These are phyloP conservation scores for Zoanthus sansibaricus DNA, from an alignment of 92 coral and sea anemone genomes.

Conservation along the genomic window DNA sequence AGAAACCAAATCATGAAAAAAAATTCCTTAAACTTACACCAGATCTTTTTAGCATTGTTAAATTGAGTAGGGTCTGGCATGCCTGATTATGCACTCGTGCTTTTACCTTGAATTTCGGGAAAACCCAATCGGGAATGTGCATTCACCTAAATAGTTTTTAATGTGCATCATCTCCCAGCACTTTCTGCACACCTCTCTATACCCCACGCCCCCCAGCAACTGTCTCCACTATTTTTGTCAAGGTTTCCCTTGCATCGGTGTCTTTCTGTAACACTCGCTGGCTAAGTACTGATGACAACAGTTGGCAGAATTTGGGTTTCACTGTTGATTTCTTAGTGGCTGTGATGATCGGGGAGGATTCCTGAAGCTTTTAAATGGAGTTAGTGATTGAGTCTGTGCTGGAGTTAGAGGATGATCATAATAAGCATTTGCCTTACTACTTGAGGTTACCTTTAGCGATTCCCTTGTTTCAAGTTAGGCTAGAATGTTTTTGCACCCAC, in stretches of 20 bases:
- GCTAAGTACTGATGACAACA: conserved; percentile 15
- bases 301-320: neutral
- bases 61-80: conserved; percentile 4
- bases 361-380: conserved; percentile 8
- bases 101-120: neutral
- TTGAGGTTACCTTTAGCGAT: neutral
- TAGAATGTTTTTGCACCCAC: neutral
- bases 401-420: conserved; percentile 10
- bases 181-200: conserved; percentile 19
- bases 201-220: conserved; percentile 7
- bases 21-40: neutral
- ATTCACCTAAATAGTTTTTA: neutral
- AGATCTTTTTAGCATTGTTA: conserved; percentile 5
- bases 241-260: neutral
- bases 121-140: neutral
- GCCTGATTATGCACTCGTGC: conserved; percentile 21
- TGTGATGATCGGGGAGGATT: neutral
- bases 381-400: conserved; percentile 13
- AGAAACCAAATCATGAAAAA: neutral
- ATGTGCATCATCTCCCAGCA: conserved; percentile 6
- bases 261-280: conserved; percentile 15
- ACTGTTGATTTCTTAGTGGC: neutral
- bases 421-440: neutral
- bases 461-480: conserved; percentile 4
- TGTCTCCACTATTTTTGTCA: conserved; percentile 7